Base-by-base conservation (phyloP, 35 echinoderm and acorn worm genomes). In the Strongylocentrotus purpuratus region DNA sequence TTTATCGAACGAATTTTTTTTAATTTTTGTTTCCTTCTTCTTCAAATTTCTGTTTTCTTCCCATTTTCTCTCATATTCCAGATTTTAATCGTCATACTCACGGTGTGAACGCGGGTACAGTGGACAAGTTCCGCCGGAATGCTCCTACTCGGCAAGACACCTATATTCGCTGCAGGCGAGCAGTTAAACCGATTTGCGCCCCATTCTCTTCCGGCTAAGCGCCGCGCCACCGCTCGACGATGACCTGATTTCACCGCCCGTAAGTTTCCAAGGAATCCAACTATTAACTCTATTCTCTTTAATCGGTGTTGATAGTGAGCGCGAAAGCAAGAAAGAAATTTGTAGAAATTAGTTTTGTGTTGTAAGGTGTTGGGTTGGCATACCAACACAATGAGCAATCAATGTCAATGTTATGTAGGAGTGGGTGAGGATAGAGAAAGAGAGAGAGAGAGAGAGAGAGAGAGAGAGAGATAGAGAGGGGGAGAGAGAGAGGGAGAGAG, bases 231-330 rank as follows among this genome's bases (percentile, higher is more conserved):
- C 5, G 22, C 20, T n/a, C 65, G 20, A n/a, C 28, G 22, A 78
- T 78, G 65, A 78, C 65, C 65, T 28, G 28, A 28, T 78, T 78
- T 78, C 65, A 78, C 65, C 65, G 65, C 65, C 65, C 25, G 22
- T 78, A 78, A 78, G 65, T 78, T 78, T 78, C 65, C 65, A 28
- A 78, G 65, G 65, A 78, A 78, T 78, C 52, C 52, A 59, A 59
- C 65, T 4, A 59, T 59, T 59, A 41, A 41, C 35, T 55, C 15
- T 55, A 78, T 78, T 78, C 28, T 78, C 65, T 50, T 50, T 78
- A 28, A 78, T 55, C 50, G 15, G 50, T 78, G 65, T n/a, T 78
- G 20, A 78, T 78, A 78, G 20, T 78, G 28, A 28, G 28, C 65
- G 6, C 4, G 65, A 78, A 78, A 78, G 65, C 65, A 78, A 78